Conservation (phyloP, 1,140 invertebrate species). For the Periplaneta americana region DNA sequence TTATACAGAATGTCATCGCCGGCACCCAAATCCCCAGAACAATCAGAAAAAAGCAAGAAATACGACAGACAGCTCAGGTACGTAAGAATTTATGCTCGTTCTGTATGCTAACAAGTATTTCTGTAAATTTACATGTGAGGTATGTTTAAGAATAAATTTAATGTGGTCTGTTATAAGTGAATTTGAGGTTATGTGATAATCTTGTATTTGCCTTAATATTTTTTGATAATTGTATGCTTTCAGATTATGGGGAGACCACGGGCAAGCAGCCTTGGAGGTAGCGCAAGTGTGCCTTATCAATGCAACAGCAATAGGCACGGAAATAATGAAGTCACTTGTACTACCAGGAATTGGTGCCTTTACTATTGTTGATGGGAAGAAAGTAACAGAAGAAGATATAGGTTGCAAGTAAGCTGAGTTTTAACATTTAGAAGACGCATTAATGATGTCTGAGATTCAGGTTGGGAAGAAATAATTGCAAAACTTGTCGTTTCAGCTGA, state of each 20-base stretch:
- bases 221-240: constrained; percentile 15
- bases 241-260: constrained; percentile 96
- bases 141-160: neutral
- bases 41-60: constrained; percentile 72
- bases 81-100: constrained; percentile 7
- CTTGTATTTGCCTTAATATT: neutral
- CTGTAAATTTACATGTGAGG: neutral
- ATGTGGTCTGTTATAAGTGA: neutral
- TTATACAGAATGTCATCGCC: constrained; percentile 32
- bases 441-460: too few relatives aligned
- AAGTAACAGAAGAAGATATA: constrained; percentile 82
- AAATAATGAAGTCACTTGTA: constrained; percentile 91
- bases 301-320: constrained; percentile 89
- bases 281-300: constrained; percentile 92
- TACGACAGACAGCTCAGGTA: constrained; percentile 85
- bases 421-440: too few relatives aligned
- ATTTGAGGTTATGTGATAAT: neutral
- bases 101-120: neutral
- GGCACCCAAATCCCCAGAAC: constrained; percentile 73
- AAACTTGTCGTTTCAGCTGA: too few relatives aligned
- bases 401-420: constrained; percentile 78
- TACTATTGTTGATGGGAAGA: constrained; percentile 89
- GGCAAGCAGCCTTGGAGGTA: constrained; percentile 80
- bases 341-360: constrained; percentile 94
- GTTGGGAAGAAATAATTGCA: too few relatives aligned